Base-by-base conservation (phyloP, 2,888 invertebrate genomes). In the Tipula unca region DNA sequence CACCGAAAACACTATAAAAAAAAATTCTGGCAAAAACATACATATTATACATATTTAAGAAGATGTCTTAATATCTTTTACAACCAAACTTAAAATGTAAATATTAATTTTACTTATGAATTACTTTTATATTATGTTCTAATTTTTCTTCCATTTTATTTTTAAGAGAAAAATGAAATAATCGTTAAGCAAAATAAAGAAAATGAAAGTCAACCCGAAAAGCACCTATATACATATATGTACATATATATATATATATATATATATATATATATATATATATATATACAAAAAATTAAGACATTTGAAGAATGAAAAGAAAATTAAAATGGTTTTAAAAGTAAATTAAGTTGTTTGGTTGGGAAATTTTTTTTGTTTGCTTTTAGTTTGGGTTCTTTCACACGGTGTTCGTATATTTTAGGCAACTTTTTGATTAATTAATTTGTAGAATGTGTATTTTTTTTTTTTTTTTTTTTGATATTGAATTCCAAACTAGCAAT, bases 321-420 rank as follows among this genome's bases (percentile, higher is more conserved):
- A 83, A 83, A 32, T 83, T 83, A 83, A 83, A 83, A 32, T 83
- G 29, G 83, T 29, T 83, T 83, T 83, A 83, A 83, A 83, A 83
- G 32, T 32, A 83, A 83, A 83, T 83, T 83, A 83, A 83, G 83
- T 83, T 83, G 83, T 69, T 69, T 69, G 25, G 69, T 20, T 69
- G 69, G 48, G 17, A 54, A 54, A 17, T 54, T 54, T 17, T 54
- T 54, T 48, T 54, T 54, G 13, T 42, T 35, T 35, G 35, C 6
- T 13, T 54, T 20, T 54, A 17, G 48, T 69, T 69, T 69, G 69
- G 25, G 25, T 48, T 48, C 4, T 17, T 48, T 48, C 48, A 3
- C 48, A 48, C 14, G 48, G 3, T 14, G 48, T 48, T 48, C 48
- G n/a, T 25, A 25, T 48, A 48, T 25, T 69, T 69, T 69, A 25